A percentile compares a stretch with the other conserved stretches of the same genome.
These are phyloP conservation scores for Aspiorhynchus laticeps DNA, from an alignment of 2,113 vertebrate species.

Conservation along the genomic window DNA sequence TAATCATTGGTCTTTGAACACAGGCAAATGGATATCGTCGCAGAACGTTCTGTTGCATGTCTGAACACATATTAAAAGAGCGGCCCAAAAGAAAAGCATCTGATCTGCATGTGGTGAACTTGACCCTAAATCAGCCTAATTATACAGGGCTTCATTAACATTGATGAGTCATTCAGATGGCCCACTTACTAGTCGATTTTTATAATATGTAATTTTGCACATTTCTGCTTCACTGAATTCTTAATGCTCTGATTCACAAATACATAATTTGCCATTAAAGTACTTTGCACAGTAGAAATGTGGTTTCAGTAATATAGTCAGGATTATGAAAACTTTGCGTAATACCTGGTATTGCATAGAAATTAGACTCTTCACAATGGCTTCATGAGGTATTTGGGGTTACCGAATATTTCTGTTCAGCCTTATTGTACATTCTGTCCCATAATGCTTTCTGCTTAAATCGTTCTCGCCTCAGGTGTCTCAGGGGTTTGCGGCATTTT, in stretches of 20 bases:
- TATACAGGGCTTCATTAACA: slow-evolving; percentile 5
- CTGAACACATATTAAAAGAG: background rate
- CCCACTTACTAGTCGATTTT: background rate
- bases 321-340: background rate
- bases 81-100: background rate
- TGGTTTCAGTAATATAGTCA: background rate
- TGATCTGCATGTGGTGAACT: background rate
- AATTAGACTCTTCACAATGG: slow-evolving; percentile 5
- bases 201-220: slow-evolving; percentile 10
- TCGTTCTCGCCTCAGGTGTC: slow-evolving; percentile 7
- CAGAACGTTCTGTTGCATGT: background rate
- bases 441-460: slow-evolving; percentile 4
- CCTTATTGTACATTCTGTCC: slow-evolving; percentile 22
- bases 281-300: background rate
- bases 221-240: slow-evolving; percentile 16
- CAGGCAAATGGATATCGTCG: background rate
- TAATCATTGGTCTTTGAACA: background rate
- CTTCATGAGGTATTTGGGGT: background rate
- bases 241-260: slow-evolving; percentile 14
- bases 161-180: background rate
- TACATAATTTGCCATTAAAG: background rate
- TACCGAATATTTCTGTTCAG: background rate
- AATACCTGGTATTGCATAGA: slow-evolving; percentile 15
- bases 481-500: background rate
- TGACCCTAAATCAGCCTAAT: background rate